These are phyloP conservation scores for Mormoops blainvillei DNA, from an alignment of 2,113 vertebrate genomes.

Conservation along the genomic window DNA sequence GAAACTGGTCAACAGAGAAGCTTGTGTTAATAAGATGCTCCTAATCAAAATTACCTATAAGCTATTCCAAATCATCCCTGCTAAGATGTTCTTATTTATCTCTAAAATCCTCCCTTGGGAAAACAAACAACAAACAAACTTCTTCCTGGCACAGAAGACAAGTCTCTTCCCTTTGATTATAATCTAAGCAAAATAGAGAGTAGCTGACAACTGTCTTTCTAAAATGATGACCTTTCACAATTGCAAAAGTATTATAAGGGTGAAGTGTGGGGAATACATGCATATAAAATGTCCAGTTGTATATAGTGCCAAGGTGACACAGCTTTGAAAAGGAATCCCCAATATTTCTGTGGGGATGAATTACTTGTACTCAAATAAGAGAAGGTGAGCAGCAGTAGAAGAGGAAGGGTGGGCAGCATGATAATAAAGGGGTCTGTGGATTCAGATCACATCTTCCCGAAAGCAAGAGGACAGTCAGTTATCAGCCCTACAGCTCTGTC, in stretches of 20 bases:
- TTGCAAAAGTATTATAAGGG: background rate
- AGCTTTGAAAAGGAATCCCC: background rate
- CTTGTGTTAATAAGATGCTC: background rate
- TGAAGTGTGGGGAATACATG: background rate
- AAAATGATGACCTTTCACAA: background rate
- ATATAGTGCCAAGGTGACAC: background rate
- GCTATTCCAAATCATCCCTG: background rate
- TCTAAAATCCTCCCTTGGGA: background rate
- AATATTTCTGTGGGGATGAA: background rate
- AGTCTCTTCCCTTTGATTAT: background rate
- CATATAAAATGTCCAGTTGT: background rate
- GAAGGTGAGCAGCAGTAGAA: background rate
- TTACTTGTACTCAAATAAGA: background rate
- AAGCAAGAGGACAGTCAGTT: background rate
- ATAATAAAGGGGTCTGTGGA: background rate
- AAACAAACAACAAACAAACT: background rate
- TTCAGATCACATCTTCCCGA: background rate
- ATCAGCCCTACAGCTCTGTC: background rate
- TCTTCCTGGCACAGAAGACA: background rate
- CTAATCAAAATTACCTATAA: background rate
- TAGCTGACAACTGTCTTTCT: background rate
- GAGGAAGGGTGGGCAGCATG: background rate
- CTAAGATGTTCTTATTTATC: background rate
- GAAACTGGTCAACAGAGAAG: background rate
- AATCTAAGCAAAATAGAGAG: background rate